Conservation (phyloP, 2,797 vertebrate species). For the Echiichthys vipera region DNA sequence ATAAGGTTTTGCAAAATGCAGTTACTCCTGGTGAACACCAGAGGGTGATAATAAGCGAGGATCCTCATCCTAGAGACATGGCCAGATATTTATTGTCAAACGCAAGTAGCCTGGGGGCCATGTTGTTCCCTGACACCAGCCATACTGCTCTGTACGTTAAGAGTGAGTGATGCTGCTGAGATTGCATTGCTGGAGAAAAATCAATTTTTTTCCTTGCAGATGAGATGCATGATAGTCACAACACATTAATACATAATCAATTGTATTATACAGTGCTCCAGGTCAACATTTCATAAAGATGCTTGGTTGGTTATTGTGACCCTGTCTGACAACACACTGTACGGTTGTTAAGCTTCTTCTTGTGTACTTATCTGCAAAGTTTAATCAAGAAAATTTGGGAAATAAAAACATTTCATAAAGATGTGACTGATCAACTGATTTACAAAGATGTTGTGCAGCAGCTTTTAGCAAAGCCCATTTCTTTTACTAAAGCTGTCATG, state of each 20-base stretch:
- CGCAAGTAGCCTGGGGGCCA: not conserved
- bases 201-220: not conserved
- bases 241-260: not conserved
- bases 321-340: too few species aligned
- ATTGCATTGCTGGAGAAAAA: not conserved
- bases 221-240: not conserved
- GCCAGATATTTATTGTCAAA: not conserved
- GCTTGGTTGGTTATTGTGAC: too few species aligned
- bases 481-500: not conserved
- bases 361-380: too few species aligned
- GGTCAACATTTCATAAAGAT: not conserved
- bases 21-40: conserved; percentile 57
- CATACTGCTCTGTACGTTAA: not conserved
- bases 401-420: too few species aligned
- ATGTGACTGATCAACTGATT: too few species aligned
- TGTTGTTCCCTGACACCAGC: too few species aligned
- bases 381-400: too few species aligned
- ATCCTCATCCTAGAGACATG: not conserved
- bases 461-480: too few species aligned
- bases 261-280: not conserved
- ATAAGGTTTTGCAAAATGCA: conserved; percentile 12
- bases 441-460: too few species aligned
- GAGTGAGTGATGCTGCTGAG: not conserved
- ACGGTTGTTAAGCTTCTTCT: too few species aligned
- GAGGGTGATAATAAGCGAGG: conserved; percentile 60